A percentile compares a stretch with the other conserved stretches of the same genome.
phyloP scores from a whole-genome alignment of 2,113 vertebrate species.

The Pimephales promelas region DNA sequence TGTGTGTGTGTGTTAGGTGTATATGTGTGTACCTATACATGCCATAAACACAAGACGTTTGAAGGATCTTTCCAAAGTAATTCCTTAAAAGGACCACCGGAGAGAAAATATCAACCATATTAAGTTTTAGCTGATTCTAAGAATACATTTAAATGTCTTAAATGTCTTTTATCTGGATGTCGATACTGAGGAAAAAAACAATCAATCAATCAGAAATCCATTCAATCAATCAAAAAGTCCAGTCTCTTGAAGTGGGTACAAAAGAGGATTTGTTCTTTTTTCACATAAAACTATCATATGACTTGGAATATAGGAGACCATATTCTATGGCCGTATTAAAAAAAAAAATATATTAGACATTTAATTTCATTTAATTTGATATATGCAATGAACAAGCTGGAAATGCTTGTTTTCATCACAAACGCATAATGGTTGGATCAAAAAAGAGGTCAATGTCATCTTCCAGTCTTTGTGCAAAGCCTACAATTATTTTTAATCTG shows the following conservation, averaged over 20 bases:
- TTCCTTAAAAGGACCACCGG: neutral
- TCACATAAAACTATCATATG: neutral
- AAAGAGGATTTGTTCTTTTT: neutral
- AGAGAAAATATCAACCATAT: neutral
- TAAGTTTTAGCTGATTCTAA: neutral
- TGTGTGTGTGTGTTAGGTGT: conserved; percentile 1
- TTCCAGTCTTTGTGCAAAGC: neutral
- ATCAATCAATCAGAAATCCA: no score
- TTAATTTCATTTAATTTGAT: neutral
- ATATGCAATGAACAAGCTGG: neutral
- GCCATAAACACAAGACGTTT: conserved; percentile 19
- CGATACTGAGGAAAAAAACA: neutral
- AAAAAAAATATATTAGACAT: no score
- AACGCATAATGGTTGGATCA: neutral
- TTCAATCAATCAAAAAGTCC: no score
- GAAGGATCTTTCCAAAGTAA: neutral
- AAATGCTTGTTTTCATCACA: neutral
- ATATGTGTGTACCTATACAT: neutral
- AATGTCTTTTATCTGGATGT: neutral
- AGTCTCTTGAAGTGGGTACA: no score
- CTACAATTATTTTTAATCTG: neutral
- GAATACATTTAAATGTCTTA: neutral
- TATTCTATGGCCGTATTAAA: neutral
- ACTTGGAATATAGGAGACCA: neutral
- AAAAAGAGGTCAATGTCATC: conserved; percentile 13